Base-by-base conservation (phyloP, 1,140 invertebrate species). In the Dendrolimus kikuchii region DNA sequence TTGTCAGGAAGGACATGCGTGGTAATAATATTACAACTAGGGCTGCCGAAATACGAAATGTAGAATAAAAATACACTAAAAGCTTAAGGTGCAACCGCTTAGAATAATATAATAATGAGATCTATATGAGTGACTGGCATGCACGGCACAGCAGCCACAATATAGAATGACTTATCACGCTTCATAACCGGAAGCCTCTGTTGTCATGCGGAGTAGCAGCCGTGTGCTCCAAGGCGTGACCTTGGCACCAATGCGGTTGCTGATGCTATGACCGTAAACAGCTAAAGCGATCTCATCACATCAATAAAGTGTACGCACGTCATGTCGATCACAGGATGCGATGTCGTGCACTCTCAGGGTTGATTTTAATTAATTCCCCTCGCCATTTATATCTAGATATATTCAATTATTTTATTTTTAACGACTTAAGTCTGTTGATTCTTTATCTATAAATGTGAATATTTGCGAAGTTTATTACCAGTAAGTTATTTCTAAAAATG, bases 171-270 rank as follows among this genome's bases (percentile, higher is more conserved):
- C 49, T 9, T 51, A 40, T 49, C 23, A 51, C 45, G 41, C 7
- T 49, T 37, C 45, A 49, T 57, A 78, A 73, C 64, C 77, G 77
- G 77, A 83, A 78, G 60, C 66, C 62, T 48, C 52, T 59, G 73
- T 81, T 55, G 78, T 70, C 59, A 77, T 52, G 70, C 71, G 68
- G 73, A 71, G 62, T 64, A 59, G 59, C 52, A 49, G 38, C 43
- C 66, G 66, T 48, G 57, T 60, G 64, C 59, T 57, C 54, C 57
- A 53, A 60, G 51, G 38, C 37, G 39, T 49, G 61, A 59, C 81
- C 81, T 84, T 81, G 78, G 81, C 77, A 81, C 63, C 64, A 61
- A 66, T 73, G 60, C 59, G 46, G 43, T 68, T 55, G 64, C 62
- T 66, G 62, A 64, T 68, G 59, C 61, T 60, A 64, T 67, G 53